These are phyloP conservation scores for Taenaris catops DNA, from an alignment of 2,888 invertebrate genomes.

Conservation along the genomic window DNA sequence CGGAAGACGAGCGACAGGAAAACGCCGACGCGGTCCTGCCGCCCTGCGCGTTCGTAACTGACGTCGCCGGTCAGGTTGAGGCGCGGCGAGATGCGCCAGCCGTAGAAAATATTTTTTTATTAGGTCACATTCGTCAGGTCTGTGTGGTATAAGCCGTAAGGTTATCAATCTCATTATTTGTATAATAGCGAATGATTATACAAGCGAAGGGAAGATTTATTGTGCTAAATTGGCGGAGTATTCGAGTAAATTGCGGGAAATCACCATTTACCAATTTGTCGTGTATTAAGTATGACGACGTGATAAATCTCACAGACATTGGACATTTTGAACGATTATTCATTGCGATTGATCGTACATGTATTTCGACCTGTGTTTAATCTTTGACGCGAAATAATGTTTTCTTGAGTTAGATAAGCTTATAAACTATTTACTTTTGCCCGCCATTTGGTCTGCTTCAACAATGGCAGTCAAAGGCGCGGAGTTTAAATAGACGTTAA, in stretches of 20 bases:
- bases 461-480: background rate
- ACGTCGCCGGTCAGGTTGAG: no score
- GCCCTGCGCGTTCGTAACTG: no score
- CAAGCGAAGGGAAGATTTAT: constrained; percentile 40
- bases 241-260: constrained; percentile 13
- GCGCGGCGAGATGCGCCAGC: no score
- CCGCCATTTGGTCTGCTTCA: background rate
- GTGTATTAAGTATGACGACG: constrained; percentile 13
- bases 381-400: background rate
- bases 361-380: background rate
- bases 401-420: no score
- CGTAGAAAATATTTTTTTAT: no score
- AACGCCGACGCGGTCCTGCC: no score
- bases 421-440: no score
- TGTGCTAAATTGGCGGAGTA: constrained; percentile 26
- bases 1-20: no score
- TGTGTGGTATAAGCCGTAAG: no score
- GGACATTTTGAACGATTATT: constrained; percentile 5
- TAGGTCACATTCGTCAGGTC: no score
- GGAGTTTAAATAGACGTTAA: no score
- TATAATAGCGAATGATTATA: constrained; percentile 20
- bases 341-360: constrained; percentile 2
- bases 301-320: constrained; percentile 11
- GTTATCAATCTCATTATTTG: no score
- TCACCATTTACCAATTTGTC: constrained; percentile 18